Base-by-base conservation (phyloP, 1,140 invertebrate species). In the Watersipora subatra region DNA sequence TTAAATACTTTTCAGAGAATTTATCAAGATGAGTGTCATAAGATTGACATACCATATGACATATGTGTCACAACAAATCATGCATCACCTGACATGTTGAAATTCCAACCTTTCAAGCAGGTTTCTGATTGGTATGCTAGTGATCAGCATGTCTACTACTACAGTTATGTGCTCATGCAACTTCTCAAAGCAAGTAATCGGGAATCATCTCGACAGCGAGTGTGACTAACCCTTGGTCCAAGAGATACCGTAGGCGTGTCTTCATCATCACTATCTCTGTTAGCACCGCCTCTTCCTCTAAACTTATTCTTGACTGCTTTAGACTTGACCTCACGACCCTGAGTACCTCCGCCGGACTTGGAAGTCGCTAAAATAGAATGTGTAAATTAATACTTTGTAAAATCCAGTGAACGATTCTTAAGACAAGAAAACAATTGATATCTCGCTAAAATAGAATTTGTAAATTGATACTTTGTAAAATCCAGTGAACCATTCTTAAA, bases 321-420 rank as follows among this genome's bases (percentile, higher is more conserved):
- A 0, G 90, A 96, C 82, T 95, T 97, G 0, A 92, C 93, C 83
- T 97, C 93, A 64, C 93, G 83, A 0, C 93, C 93, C 80, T 95
- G 92, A 28, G 86, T 87, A 17, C 92, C 92, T 30, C 93, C 92
- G 28, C 92, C 91, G 57, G 84, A 85, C 84, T 93, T 93, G 1
- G 25, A 46, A 12, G 34, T 55, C 65, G 67, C 19, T 19, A 66
- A 62, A 64, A 22, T 64, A 27, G 29, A 28, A 64, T 12, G 17
- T 15, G 26, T n/a, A 63, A 30, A 63, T 28, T n/a, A 28, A 28
- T 28, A 20, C 19, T 22, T 28, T 63, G 62, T 20, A 19, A 63
- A 19, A 63, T 63, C 19, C 12, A 22, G 17, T 17, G 46, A 17
- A 17, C 61, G 57, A 2, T 1, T 62, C 46, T 22, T 12, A 56